phyloP scores from a whole-genome alignment of 2,113 vertebrate genomes.

The Drymodes brunneopygia region DNA sequence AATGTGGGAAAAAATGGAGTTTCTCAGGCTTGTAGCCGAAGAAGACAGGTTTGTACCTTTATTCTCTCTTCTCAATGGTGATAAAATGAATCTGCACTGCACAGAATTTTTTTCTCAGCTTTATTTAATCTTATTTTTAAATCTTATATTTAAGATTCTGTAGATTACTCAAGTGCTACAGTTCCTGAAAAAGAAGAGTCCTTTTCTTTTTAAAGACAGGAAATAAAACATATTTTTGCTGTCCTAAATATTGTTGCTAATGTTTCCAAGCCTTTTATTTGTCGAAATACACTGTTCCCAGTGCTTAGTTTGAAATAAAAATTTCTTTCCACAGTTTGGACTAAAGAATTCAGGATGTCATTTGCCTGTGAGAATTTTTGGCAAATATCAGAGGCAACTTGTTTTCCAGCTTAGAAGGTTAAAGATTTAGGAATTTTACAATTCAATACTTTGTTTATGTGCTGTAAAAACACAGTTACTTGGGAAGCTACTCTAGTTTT shows the following conservation, averaged over 20 bases:
- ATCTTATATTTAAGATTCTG: neutral
- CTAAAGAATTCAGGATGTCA: neutral
- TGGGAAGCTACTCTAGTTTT: neutral
- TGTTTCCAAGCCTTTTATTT: neutral
- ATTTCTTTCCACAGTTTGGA: neutral
- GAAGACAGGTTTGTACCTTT: constrained; percentile 45
- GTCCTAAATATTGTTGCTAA: neutral
- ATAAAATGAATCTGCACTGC: neutral
- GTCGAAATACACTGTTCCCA: neutral
- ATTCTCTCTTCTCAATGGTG: neutral
- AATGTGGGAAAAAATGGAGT: neutral
- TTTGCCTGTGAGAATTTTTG: neutral
- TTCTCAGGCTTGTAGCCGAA: neutral
- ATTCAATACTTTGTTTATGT: neutral
- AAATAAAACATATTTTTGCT: neutral
- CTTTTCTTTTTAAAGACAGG: neutral
- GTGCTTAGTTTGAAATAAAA: neutral
- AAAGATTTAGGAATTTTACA: neutral
- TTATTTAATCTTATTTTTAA: neutral
- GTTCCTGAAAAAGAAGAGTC: neutral
- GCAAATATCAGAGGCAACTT: neutral
- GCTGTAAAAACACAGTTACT: neutral
- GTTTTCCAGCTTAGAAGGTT: neutral
- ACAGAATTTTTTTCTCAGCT: neutral
- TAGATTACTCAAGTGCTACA: neutral